Percentiles rank a stretch among this genome's conserved stretches.
These are phyloP conservation scores for Regulus satrapa DNA, from an alignment of 2,113 vertebrate genomes.

Conservation along the genomic window DNA sequence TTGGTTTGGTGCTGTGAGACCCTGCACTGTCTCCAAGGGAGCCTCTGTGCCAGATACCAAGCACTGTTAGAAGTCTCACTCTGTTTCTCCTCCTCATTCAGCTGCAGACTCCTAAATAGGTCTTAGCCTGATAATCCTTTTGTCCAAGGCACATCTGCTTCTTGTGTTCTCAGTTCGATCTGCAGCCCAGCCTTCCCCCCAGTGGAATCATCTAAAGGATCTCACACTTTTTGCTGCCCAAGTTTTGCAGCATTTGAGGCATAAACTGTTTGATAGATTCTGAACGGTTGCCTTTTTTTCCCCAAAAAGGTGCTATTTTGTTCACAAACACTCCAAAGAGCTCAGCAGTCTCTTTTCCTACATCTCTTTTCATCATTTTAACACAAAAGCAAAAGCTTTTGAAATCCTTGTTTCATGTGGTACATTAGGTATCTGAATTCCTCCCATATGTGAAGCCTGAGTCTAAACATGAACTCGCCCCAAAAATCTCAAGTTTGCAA, in stretches of 20 bases:
- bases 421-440: constrained; percentile 8
- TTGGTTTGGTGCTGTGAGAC: rapidly evolving
- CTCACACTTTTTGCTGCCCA: neutral
- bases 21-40: neutral
- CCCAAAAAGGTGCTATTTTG: constrained; percentile 44
- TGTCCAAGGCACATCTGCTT: constrained; percentile 7
- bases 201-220: neutral
- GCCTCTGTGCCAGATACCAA: neutral
- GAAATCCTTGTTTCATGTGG: neutral
- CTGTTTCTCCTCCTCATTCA: neutral
- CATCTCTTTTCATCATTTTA: constrained; percentile 35
- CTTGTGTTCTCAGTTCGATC: neutral
- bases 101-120: neutral
- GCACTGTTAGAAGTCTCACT: neutral
- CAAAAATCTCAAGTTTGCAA: constrained; percentile 16
- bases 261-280: constrained; percentile 26
- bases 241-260: neutral
- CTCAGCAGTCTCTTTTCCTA: constrained; percentile 9
- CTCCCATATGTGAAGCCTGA: neutral
- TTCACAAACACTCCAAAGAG: constrained; percentile 47
- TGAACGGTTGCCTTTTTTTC: constrained; percentile 15
- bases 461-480: neutral
- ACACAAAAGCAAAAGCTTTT: constrained; percentile 26
- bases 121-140: neutral
- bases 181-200: neutral